A percentile compares a stretch with the other conserved stretches of the same genome.
phyloP scores from a whole-genome alignment of 2,113 vertebrate species.

The Stomatorhinus ivindoensis region DNA sequence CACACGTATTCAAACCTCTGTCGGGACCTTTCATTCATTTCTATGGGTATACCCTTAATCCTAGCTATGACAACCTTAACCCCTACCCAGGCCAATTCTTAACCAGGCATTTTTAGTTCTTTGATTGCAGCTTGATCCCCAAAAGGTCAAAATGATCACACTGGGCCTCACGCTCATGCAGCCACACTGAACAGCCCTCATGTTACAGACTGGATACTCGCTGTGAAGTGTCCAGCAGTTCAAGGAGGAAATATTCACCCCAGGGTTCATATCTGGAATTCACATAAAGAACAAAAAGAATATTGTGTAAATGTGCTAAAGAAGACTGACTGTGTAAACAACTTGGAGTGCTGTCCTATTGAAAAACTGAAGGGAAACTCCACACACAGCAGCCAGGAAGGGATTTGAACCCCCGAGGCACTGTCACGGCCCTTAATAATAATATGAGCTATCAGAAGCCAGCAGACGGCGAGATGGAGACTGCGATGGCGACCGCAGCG shows the following conservation, averaged over 20 bases:
- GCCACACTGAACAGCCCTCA: constrained; percentile 19
- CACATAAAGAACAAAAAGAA: not conserved
- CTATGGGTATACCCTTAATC: not conserved
- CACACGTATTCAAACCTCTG: not conserved
- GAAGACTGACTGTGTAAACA: not conserved
- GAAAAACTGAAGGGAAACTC: not conserved
- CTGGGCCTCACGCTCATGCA: not conserved
- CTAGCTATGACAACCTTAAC: not conserved
- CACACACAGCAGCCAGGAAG: not conserved
- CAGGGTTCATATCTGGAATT: not conserved
- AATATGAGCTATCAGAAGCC: not conserved
- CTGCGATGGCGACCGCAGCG: not conserved
- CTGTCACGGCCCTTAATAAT: not conserved
- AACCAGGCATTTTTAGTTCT: not conserved
- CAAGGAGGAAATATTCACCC: not conserved
- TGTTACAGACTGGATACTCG: constrained; percentile 21
- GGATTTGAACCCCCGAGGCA: not conserved
- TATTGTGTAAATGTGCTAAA: not conserved
- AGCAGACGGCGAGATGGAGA: not conserved
- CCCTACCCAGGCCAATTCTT: not conserved
- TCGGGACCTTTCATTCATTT: not conserved
- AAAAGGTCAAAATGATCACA: not conserved
- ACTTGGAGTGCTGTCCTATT: not conserved
- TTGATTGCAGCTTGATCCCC: not conserved
- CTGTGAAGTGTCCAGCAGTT: not conserved